Conservation (phyloP, 2,797 vertebrate species). For the Cirrhinus molitorella region DNA sequence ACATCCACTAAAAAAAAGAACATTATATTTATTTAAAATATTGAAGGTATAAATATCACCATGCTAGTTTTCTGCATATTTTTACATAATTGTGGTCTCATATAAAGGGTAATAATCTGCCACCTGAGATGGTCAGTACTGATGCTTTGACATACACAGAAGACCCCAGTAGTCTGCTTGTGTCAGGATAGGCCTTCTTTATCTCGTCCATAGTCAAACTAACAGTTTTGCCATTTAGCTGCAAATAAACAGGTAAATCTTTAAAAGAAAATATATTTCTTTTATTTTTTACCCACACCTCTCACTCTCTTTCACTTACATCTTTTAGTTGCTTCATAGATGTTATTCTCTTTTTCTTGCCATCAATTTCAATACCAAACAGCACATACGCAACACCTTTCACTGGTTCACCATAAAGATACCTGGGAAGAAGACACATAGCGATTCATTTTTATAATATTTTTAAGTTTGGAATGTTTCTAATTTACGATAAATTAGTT, state of each 20-base stretch:
- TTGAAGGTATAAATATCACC: no score
- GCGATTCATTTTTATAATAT: not conserved
- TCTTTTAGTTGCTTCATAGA: slow-evolving; percentile 74
- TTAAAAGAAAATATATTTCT: not conserved
- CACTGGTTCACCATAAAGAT: slow-evolving; percentile 75
- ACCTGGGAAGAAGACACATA: slow-evolving; percentile 62
- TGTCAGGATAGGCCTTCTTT: slow-evolving; percentile 66
- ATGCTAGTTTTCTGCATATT: not conserved
- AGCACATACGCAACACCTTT: no score
- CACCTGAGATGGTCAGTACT: slow-evolving; percentile 78
- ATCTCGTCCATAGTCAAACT: slow-evolving; percentile 73
- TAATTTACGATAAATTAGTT: not conserved
- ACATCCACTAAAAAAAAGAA: no score
- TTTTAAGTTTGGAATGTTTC: not conserved
- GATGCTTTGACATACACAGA: slow-evolving; percentile 81
- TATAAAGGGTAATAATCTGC: not conserved
- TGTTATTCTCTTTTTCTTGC: slow-evolving; percentile 72
- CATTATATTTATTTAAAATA: no score
- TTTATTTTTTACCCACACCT: not conserved
- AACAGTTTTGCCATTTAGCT: slow-evolving; percentile 72
- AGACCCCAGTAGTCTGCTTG: no score
- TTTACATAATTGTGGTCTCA: not conserved
- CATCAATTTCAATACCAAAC: slow-evolving; percentile 77
- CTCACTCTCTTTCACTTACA: slow-evolving; percentile 59
- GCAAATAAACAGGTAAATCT: not conserved